Evolutionary conservation across 2,888 invertebrate species (phyloP).

Genomic region (Drosophila anomelani): DNA sequence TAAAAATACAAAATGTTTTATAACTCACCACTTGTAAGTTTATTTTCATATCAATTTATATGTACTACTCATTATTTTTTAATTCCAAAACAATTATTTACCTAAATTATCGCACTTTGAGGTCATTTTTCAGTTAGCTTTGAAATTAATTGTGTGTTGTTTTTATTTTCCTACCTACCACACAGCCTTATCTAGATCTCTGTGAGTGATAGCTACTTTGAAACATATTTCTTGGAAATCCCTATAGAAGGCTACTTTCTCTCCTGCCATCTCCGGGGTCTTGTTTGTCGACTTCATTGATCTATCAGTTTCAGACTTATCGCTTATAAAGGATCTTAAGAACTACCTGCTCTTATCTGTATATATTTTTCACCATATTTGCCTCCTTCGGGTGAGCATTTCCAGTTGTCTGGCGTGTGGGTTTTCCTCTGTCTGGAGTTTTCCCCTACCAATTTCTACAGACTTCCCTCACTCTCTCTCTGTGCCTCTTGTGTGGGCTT

Average conservation of each 20-base stretch:
- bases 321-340: constrained; percentile 23
- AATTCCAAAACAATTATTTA: background rate
- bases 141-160: background rate
- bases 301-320: constrained; percentile 34
- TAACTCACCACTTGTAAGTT: no score
- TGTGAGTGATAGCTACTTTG: constrained; percentile 10
- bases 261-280: background rate
- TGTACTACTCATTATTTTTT: background rate
- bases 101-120: background rate
- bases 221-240: constrained; percentile 28
- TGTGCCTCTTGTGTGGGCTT: constrained; percentile 40
- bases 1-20: background rate
- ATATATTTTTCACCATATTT: constrained; percentile 1
- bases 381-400: constrained; percentile 14
- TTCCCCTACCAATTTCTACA: constrained; percentile 16
- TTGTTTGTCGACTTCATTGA: constrained; percentile 41
- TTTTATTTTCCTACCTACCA: background rate
- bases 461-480: background rate
- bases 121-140: background rate
- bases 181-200: constrained; percentile 21
- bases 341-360: constrained; percentile 45
- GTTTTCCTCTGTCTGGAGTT: constrained; percentile 40
- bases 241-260: constrained; percentile 39
- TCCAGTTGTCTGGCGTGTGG: constrained; percentile 16
- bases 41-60: background rate